Evolutionary conservation across 2,888 invertebrate genomes (phyloP), one percentile per base, ranked within the genome.

Genomic region (Beris chalybata): DNA sequence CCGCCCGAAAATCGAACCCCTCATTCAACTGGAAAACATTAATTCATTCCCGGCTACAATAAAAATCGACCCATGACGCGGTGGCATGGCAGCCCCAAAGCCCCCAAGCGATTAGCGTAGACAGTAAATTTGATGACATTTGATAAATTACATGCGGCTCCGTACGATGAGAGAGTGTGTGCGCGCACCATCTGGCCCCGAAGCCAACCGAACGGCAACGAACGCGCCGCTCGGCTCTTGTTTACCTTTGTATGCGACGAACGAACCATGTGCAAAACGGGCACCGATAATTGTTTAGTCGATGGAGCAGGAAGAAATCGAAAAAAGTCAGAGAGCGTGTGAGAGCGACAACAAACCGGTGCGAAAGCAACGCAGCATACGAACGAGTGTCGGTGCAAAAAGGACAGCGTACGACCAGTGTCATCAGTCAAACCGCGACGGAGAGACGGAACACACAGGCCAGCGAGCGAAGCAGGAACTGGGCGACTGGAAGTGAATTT

Each of bases 61-160:
- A 2, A 22, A 22, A 22, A 22, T 38, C 38, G 9, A 38, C 9
- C 38, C 54, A 3, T 22, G 22, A 22, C 22, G 22, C 22, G 30
- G 31, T 31, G n/a, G 12, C 9, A 50, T 52, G 61, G 52, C 61
- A 61, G 22, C 61, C 9, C 61, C 43, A 38, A 61, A 61, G 22
- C 22, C 22, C 22, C 22, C 22, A 3, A 22, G 61, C 61, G 61
- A 61, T 61, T 61, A 61, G 15, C 43, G 61, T 61, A 38, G 52
- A 61, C 11, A 50, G 61, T 61, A 61, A 61, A 38, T 61, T 61
- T 50, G 61, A 61, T 61, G 61, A 61, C 61, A 61, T 61, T 61
- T 61, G 61, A 61, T 61, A 61, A 61, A 61, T 61, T 61, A n/a
- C 61, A 61, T 61, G 61, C 61, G 59, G 59, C 59, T 48, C 48